Percentiles rank a stretch among this genome's conserved stretches.
phyloP scores from a whole-genome alignment of 2,113 vertebrate genomes.

The Pelvicachromis taeniatus region DNA sequence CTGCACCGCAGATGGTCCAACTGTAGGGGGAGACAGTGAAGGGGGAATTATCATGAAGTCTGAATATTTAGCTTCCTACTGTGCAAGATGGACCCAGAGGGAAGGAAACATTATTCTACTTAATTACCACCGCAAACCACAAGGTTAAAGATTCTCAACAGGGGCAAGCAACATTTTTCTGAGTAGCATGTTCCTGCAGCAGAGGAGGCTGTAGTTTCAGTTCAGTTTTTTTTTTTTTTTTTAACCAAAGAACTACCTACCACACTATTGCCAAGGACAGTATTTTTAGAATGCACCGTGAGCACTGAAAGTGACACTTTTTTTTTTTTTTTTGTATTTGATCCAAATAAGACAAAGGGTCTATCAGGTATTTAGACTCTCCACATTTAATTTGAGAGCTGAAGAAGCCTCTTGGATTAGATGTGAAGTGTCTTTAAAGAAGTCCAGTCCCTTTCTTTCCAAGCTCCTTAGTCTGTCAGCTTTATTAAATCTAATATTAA shows the following conservation, averaged over 20 bases:
- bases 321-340: background rate
- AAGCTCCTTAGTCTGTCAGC: background rate
- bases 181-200: background rate
- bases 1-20: conserved; percentile 89
- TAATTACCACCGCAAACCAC: background rate
- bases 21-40: conserved; percentile 78
- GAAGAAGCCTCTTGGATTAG: background rate
- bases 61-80: background rate
- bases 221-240: background rate
- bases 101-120: background rate
- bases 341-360: background rate
- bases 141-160: background rate
- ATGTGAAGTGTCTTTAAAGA: background rate
- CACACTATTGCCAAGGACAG: background rate
- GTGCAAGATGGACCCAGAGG: background rate
- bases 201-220: background rate
- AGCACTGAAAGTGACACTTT: background rate
- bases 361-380: background rate
- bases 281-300: background rate
- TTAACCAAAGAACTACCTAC: background rate
- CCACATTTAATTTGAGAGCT: background rate
- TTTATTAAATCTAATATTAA: background rate
- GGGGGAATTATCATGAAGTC: background rate
- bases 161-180: background rate
- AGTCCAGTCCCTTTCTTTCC: background rate